Conservation (phyloP, 2,113 vertebrate species). For the Alces alces region DNA sequence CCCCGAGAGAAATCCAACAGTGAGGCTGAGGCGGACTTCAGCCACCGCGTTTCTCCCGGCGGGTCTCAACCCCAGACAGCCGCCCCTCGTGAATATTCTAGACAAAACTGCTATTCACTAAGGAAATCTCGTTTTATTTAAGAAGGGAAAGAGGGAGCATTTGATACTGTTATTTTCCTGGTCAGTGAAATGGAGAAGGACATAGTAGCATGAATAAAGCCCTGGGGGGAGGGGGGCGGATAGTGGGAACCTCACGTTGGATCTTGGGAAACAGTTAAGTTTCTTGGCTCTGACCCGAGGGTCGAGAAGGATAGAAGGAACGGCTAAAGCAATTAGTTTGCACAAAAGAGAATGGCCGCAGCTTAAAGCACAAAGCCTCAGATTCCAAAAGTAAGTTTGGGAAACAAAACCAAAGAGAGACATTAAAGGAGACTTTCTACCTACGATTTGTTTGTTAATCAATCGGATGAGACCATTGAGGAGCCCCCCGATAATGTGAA, state of each 20-base stretch:
- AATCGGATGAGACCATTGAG: neutral
- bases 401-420: constrained; percentile 32
- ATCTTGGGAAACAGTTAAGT: constrained; percentile 25
- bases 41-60: neutral
- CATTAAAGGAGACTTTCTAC: constrained; percentile 48
- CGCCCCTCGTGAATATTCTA: neutral
- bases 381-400: constrained; percentile 39
- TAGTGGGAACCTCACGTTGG: neutral
- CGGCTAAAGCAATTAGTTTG: constrained; percentile 7
- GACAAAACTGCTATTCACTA: neutral
- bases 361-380: neutral
- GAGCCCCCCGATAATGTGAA: neutral
- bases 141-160: neutral
- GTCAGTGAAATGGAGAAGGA: neutral
- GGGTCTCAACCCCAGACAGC: neutral
- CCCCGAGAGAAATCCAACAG: neutral
- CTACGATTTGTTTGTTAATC: neutral
- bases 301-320: neutral
- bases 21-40: neutral
- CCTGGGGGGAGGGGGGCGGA: neutral
- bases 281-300: constrained; percentile 7
- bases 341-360: neutral
- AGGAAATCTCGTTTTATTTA: neutral
- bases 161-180: neutral
- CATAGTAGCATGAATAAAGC: neutral